Conservation (phyloP, 2,888 invertebrate species). For the Morinoia aosen region DNA sequence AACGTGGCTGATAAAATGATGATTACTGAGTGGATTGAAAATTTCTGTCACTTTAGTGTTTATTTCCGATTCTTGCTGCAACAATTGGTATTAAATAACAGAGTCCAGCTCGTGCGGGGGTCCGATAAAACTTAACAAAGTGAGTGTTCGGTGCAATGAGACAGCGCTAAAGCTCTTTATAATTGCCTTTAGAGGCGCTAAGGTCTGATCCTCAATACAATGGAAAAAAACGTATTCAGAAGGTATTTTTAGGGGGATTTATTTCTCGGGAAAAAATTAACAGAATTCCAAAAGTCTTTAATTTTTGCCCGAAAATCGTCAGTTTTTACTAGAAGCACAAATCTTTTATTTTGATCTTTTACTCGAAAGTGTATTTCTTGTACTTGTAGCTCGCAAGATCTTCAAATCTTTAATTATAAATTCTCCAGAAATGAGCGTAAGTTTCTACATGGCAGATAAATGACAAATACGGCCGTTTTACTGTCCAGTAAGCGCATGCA, state of each 20-base stretch:
- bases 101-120: background rate
- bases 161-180: background rate
- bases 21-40: too few species aligned
- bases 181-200: background rate
- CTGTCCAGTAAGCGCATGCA: background rate
- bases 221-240: background rate
- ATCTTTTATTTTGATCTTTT: too few species aligned
- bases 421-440: background rate
- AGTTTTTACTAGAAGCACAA: too few species aligned
- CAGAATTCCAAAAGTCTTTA: too few species aligned
- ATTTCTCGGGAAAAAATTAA: too few species aligned
- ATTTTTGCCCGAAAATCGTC: too few species aligned
- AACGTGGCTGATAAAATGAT: too few species aligned
- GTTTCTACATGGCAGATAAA: background rate
- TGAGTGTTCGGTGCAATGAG: background rate
- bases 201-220: background rate
- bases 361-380: background rate
- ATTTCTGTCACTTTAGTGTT: too few species aligned
- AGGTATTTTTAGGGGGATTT: too few species aligned
- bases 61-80: background rate
- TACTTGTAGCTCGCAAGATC: background rate
- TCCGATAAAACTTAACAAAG: too few species aligned
- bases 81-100: background rate
- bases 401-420: background rate
- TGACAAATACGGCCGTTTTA: background rate